These are phyloP conservation scores for Nylanderia fulva DNA, from an alignment of 1,140 invertebrate genomes.

Conservation along the genomic window DNA sequence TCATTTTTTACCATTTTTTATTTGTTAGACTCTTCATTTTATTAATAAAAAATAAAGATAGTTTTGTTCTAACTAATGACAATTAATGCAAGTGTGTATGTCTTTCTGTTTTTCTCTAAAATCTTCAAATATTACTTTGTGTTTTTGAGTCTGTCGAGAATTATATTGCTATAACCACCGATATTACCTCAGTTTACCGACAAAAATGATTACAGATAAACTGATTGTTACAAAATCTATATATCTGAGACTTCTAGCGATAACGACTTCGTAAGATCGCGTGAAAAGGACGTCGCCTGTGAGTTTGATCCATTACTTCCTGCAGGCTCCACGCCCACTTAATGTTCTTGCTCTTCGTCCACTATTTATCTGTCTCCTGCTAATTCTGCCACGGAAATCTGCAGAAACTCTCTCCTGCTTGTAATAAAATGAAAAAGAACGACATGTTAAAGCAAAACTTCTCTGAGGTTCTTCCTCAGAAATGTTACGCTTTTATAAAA, in stretches of 20 bases:
- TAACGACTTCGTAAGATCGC: constrained; percentile 73
- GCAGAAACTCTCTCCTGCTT: constrained; percentile 64
- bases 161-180: constrained; percentile 30
- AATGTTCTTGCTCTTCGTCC: constrained; percentile 80
- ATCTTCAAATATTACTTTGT: constrained; percentile 26
- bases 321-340: constrained; percentile 83
- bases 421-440: constrained; percentile 44
- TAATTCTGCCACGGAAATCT: constrained; percentile 79
- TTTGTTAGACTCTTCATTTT: background rate
- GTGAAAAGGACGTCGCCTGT: constrained; percentile 59
- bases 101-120: background rate
- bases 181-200: constrained; percentile 51
- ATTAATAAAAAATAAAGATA: constrained; percentile 5
- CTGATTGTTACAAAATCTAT: constrained; percentile 72
- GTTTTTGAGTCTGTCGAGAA: constrained; percentile 6
- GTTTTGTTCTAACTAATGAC: background rate
- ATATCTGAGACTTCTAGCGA: constrained; percentile 27
- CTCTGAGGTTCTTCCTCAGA: background rate
- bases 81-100: background rate
- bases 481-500: background rate
- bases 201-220: constrained; percentile 61
- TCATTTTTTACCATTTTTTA: background rate
- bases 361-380: constrained; percentile 82
- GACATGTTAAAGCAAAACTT: background rate
- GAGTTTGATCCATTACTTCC: constrained; percentile 85